A percentile compares a stretch with the other conserved stretches of the same genome.
These are phyloP conservation scores for Wasmannia auropunctata DNA, from an alignment of 1,140 invertebrate species.

Conservation along the genomic window DNA sequence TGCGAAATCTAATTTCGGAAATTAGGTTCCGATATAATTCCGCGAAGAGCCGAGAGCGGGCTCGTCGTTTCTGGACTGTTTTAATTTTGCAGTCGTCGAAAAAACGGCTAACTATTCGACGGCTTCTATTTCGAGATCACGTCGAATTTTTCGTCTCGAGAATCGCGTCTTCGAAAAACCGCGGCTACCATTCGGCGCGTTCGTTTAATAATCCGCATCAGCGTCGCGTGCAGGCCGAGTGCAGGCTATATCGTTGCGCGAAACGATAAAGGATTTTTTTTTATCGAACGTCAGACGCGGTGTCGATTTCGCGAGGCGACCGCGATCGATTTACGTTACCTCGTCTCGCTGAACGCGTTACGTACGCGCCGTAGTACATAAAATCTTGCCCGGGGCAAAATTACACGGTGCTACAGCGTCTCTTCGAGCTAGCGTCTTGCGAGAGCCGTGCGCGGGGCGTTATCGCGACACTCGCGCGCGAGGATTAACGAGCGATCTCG, in stretches of 20 bases:
- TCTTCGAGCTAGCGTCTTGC: too few relatives aligned
- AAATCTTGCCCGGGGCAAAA: background rate
- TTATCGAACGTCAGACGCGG: background rate
- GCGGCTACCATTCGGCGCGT: too few relatives aligned
- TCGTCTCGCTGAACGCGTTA: background rate
- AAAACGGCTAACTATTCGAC: background rate
- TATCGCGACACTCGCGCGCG: background rate
- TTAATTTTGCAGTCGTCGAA: conserved; percentile 1
- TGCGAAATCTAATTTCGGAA: background rate
- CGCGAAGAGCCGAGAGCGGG: background rate
- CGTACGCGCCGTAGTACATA: background rate
- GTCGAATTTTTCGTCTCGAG: background rate
- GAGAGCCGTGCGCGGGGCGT: background rate
- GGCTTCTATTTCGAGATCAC: background rate
- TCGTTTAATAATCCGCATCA: too few relatives aligned
- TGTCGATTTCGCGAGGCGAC: background rate
- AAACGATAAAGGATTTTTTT: background rate
- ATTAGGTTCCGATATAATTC: background rate
- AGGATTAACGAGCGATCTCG: background rate
- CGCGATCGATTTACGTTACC: conserved; percentile 2
- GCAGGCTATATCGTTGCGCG: too few relatives aligned
- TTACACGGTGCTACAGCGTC: background rate
- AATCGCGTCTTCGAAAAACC: background rate
- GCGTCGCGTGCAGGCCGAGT: too few relatives aligned
- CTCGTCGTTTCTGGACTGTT: background rate